Conservation (phyloP, 2,888 invertebrate species). For the Oligia strigilis region DNA sequence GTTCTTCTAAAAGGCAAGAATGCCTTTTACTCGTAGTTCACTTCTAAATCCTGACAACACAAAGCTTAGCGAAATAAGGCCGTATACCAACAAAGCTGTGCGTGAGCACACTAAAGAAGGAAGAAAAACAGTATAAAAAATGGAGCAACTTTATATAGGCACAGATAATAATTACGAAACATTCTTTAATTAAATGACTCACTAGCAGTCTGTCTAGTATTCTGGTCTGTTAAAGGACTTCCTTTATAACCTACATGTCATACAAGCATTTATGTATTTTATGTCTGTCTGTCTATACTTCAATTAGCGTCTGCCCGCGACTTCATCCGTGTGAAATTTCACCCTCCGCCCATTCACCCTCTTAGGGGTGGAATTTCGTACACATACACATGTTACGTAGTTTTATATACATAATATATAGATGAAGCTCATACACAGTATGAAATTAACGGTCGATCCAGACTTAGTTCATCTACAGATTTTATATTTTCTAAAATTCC, state of each 20-base stretch:
- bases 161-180: neutral
- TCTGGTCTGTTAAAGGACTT: conserved; percentile 1
- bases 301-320: too few species aligned
- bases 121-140: conserved; percentile 10
- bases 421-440: neutral
- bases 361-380: too few species aligned
- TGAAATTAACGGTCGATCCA: neutral
- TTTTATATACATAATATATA: too few species aligned
- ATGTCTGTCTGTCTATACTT: too few species aligned
- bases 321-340: too few species aligned
- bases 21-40: neutral
- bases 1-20: neutral
- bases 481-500: neutral
- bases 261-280: neutral
- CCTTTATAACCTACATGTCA: neutral
- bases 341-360: too few species aligned
- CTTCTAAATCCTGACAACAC: neutral
- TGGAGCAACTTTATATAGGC: neutral
- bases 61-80: neutral
- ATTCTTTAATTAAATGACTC: conserved; percentile 32
- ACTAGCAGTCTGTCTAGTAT: neutral
- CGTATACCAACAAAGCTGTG: neutral
- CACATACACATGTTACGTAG: too few species aligned
- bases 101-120: neutral
- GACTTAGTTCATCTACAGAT: neutral